phyloP scores from a whole-genome alignment of 2,888 invertebrate genomes.

The Lamellibrachia columna region DNA sequence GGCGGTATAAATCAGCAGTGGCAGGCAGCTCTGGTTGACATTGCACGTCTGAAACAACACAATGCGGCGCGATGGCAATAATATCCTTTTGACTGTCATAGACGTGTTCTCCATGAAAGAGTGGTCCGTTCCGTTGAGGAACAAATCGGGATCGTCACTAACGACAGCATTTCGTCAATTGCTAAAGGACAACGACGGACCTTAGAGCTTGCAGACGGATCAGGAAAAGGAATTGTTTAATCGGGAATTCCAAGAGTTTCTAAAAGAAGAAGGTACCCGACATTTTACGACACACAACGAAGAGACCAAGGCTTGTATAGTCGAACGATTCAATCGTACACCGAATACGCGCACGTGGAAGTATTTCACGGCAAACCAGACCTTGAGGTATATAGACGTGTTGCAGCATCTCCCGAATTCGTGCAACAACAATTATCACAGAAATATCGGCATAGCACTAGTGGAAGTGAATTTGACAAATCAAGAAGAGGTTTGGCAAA shows the following conservation, averaged over 20 bases:
- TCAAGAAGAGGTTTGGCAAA: too few species aligned
- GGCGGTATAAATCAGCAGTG: neutral
- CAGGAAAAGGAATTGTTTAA: neutral
- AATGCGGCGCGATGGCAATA: neutral
- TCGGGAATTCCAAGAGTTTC: neutral
- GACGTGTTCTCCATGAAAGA: neutral
- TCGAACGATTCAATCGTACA: too few species aligned
- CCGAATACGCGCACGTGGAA: too few species aligned
- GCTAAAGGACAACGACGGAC: neutral
- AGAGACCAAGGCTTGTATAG: too few species aligned
- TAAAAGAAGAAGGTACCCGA: neutral
- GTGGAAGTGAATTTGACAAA: too few species aligned
- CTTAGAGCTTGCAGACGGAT: neutral
- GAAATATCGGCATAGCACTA: too few species aligned
- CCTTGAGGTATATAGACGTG: too few species aligned
- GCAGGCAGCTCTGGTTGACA: neutral
- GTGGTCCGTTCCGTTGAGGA: neutral
- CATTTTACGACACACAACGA: too few species aligned
- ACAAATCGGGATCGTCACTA: neutral
- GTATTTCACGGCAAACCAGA: too few species aligned
- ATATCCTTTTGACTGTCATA: neutral
- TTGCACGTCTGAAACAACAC: neutral
- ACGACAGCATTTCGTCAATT: neutral
- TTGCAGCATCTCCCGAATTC: too few species aligned
- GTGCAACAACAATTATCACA: too few species aligned